Percentiles rank a stretch among this genome's conserved stretches.
Evolutionary conservation across 2,797 vertebrate genomes (phyloP).

Genomic region (Acanthurus lineatus): DNA sequence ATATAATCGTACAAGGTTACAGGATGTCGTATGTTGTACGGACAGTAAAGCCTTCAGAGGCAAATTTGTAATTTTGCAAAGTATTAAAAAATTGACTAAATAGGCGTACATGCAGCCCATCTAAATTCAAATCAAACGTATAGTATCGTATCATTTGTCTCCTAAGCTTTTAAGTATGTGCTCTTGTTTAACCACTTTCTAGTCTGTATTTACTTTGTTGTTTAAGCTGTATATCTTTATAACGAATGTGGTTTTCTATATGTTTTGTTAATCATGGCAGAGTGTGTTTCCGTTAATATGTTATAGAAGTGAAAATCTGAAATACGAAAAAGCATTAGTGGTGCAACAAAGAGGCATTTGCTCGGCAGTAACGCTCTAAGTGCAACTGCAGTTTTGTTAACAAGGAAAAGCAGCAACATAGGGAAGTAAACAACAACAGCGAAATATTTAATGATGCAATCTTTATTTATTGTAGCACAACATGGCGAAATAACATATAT

Average conservation of each 20-base stretch:
- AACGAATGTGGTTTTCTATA: too few species aligned
- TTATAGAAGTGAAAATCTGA: neutral
- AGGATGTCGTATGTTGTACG: neutral
- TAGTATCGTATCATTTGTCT: neutral
- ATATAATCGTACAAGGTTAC: neutral
- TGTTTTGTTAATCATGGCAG: too few species aligned
- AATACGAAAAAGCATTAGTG: neutral
- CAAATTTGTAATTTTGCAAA: neutral
- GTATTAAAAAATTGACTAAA: neutral
- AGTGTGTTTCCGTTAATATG: neutral
- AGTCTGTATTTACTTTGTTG: neutral
- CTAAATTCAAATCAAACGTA: neutral
- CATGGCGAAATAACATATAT: neutral
- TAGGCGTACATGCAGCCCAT: neutral
- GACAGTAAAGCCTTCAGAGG: neutral
- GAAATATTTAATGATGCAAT: neutral
- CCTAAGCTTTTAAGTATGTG: neutral
- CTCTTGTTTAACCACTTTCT: neutral
- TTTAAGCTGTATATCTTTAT: neutral
- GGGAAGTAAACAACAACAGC: conserved; percentile 10
- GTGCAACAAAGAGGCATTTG: conserved; percentile 1
- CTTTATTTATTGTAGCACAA: conserved; percentile 48
- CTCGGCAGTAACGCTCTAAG: neutral
- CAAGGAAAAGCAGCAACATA: neutral
- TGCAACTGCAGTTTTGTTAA: neutral